Base-by-base conservation (phyloP, 2,888 invertebrate genomes). In the Melikaiella ostensackeni region DNA sequence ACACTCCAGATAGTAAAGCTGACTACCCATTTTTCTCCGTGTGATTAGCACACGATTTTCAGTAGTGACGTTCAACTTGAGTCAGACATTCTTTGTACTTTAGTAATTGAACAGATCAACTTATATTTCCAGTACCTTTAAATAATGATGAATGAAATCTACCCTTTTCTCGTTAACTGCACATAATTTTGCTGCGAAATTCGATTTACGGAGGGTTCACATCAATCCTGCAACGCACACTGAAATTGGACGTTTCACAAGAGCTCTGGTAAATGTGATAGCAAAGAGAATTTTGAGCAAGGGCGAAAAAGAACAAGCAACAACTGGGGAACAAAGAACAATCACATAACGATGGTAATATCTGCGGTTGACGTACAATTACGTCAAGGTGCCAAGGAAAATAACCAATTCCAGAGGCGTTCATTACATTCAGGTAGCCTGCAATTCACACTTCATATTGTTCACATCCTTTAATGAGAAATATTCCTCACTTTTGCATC, bases 331-430 rank as follows among this genome's bases (percentile, higher is more conserved):
- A 89, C 89, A 89, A 88, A 89, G 88, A 85, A 86, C 89, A 88
- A 87, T 89, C 89, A 87, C 75, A 55, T 85, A 87, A 88, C 85
- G 86, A 88, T 85, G 85, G 87, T 89, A 88, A 89, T 89, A 85
- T 88, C 88, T 89, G 89, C 84, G 87, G 87, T 87, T 89, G 89
- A 88, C 88, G 88, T 86, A 87, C 84, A 87, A 87, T 86, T 88
- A 85, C 84, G 83, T 84, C 86, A 86, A 83, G 84, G 83, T 84
- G 81, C 81, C 84, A 85, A 83, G 84, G 86, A 89, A 88, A 89
- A 89, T 89, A 89, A 89, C 89, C 87, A 89, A 89, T 89, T 88
- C 80, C 85, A 85, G 84, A 87, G 88, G 88, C 88, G 88, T 88
- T 89, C 87, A 87, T 87, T 88, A 86, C 86, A 50, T 50, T 27